Percentiles rank a stretch among this genome's conserved stretches.
Conservation (phyloP, 2,888 invertebrate genomes). For the Caenorhabditis macrosperma region DNA sequence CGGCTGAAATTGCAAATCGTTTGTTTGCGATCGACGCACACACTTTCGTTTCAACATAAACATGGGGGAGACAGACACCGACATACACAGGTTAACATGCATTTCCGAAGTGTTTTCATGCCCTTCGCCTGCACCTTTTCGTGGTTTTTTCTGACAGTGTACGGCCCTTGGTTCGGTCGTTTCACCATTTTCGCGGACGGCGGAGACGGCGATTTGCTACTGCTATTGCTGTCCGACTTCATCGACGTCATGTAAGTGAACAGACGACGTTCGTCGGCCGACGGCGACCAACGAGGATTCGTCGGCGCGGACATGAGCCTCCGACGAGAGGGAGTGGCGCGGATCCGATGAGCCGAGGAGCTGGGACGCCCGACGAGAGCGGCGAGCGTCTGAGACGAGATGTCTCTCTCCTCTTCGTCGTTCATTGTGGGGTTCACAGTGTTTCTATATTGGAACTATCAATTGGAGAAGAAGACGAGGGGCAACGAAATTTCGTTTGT, state of each 20-base stretch:
- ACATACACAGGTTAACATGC: constrained; percentile 1
- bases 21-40: not conserved
- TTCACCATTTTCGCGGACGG: constrained; percentile 37
- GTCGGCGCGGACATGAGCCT: constrained; percentile 46
- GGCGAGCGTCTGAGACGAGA: constrained; percentile 36
- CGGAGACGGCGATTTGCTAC: constrained; percentile 52
- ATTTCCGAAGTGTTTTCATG: constrained; percentile 8
- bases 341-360: constrained; percentile 25
- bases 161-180: constrained; percentile 30
- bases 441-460: not conserved
- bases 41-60: constrained; percentile 5
- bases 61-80: not conserved
- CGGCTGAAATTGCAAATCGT: constrained; percentile 45
- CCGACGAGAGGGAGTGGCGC: constrained; percentile 48
- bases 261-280: constrained; percentile 34
- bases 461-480: not conserved
- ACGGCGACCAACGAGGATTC: constrained; percentile 38
- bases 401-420: constrained; percentile 25
- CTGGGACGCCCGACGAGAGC: constrained; percentile 30
- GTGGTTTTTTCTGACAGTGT: constrained; percentile 24
- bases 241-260: constrained; percentile 26
- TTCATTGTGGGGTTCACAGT: no score
- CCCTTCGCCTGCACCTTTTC: constrained; percentile 14
- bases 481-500: not conserved
- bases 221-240: constrained; percentile 17